Evolutionary conservation across 2,888 invertebrate species (phyloP), one percentile per base, ranked within the genome.

Genomic region (Automeris io): DNA sequence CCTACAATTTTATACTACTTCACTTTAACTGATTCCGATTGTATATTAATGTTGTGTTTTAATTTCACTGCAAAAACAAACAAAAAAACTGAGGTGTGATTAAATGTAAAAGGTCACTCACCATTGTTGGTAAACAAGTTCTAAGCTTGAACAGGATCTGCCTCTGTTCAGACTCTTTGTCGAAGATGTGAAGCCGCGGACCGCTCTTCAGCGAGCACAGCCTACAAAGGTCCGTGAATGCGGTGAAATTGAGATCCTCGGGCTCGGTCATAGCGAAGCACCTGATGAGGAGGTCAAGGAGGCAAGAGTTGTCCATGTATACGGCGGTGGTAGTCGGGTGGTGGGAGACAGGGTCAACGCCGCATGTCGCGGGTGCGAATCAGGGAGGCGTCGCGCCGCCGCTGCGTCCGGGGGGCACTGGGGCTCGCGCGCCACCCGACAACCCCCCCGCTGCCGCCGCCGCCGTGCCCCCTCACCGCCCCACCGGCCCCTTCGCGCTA

Each of bases 91-190:
- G 7, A 23, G 2, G n/a, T n/a, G 23, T 11, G 18, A 36, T 12
- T 6, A 11, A 18, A 32, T 11, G 35, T 13, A 7, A 11, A 23
- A 36, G 33, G 26, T 31, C 47, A 87, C 90, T 90, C 74, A 91
- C 91, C 88, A 90, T 90, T 69, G 90, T 88, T 42, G 91, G 91
- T 68, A 92, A 82, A 61, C 91, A 89, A 56, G 91, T 90, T 62
- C 91, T 88, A 63, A 92, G 88, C 70, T 92, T 92, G 69, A 91
- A 91, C 41, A 91, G 81, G 51, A 92, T 81, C 76, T 92, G 91
- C 54, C 91, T 82, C 69, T 91, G 91, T 67, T 92, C 92, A 37
- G 91, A 90, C 69, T 91, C 91, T 69, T 91, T 91, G 65, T 91
- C 92, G 70, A 92, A 92, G 64, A 92, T 90, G 69, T 91, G 90